phyloP scores from a whole-genome alignment of 2,113 vertebrate species.

The Numenius arquata region DNA sequence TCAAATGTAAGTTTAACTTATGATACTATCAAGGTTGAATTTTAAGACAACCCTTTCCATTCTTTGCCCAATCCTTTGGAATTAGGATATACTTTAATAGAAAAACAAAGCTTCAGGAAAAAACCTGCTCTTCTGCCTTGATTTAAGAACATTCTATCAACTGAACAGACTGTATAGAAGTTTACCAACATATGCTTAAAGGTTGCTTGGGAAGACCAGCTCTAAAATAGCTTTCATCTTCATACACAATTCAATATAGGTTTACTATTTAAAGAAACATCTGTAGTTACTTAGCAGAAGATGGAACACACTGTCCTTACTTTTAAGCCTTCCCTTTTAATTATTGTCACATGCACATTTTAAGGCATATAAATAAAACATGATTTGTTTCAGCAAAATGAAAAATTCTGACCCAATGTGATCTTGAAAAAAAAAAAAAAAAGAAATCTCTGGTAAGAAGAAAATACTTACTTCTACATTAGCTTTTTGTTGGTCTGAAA shows the following conservation, averaged over 20 bases:
- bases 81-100: neutral
- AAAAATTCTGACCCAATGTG: neutral
- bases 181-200: neutral
- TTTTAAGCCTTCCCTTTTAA: neutral
- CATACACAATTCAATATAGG: neutral
- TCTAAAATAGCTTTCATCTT: slow-evolving; percentile 1
- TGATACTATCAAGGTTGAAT: neutral
- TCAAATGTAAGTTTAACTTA: neutral
- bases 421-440: neutral
- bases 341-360: neutral
- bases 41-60: neutral
- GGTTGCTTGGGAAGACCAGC: neutral
- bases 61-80: neutral
- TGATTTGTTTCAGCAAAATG: neutral
- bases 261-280: neutral
- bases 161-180: neutral
- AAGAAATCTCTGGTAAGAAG: neutral
- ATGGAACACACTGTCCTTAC: neutral
- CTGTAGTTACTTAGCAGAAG: neutral
- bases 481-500: slow-evolving; percentile 90
- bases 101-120: neutral
- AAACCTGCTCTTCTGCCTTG: neutral
- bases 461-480: slow-evolving; percentile 87
- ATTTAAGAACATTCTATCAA: neutral
- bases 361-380: neutral